Evolutionary conservation across 2,113 vertebrate species (phyloP).

Genomic region (Crotalus tigris): DNA sequence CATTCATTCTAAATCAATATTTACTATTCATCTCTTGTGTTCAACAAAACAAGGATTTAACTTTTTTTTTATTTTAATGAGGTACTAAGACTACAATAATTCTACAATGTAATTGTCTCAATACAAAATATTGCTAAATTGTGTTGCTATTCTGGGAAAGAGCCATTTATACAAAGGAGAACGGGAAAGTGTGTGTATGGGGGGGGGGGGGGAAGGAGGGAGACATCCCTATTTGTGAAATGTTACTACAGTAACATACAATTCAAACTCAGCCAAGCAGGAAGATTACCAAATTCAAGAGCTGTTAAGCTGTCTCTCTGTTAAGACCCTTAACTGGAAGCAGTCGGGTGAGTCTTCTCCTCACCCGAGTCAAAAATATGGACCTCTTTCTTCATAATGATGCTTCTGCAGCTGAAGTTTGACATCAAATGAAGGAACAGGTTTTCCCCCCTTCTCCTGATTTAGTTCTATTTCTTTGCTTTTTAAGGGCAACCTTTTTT

Average conservation of each 20-base stretch:
- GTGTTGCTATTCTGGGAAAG: slow-evolving; percentile 70
- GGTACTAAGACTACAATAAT: slow-evolving; percentile 77
- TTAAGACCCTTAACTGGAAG: slow-evolving; percentile 71
- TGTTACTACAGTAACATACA: slow-evolving; percentile 66
- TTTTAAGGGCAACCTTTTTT: slow-evolving; percentile 4
- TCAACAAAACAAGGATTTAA: slow-evolving; percentile 82
- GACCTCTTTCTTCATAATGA: slow-evolving; percentile 62
- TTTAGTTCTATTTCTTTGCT: slow-evolving; percentile 30
- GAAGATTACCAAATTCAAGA: slow-evolving; percentile 64
- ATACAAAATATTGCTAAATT: slow-evolving; percentile 76
- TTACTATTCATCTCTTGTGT: slow-evolving; percentile 83
- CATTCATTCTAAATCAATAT: slow-evolving; percentile 89
- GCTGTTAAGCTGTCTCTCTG: slow-evolving; percentile 59
- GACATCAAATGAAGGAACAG: slow-evolving; percentile 27
- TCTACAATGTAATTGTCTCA: slow-evolving; percentile 75
- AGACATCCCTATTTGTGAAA: slow-evolving; percentile 68
- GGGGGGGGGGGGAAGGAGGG: slow-evolving; percentile 30
- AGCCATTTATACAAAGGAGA: slow-evolving; percentile 58
- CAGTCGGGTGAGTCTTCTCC: slow-evolving; percentile 68
- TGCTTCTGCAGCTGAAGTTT: slow-evolving; percentile 55
- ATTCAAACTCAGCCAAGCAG: slow-evolving; percentile 72
- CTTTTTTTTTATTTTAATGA: slow-evolving; percentile 80
- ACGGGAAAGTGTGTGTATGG: neutral
- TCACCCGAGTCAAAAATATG: slow-evolving; percentile 30
- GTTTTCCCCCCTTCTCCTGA: neutral